Conservation (phyloP, 1,140 invertebrate genomes). For the Drosophila arizonae region DNA sequence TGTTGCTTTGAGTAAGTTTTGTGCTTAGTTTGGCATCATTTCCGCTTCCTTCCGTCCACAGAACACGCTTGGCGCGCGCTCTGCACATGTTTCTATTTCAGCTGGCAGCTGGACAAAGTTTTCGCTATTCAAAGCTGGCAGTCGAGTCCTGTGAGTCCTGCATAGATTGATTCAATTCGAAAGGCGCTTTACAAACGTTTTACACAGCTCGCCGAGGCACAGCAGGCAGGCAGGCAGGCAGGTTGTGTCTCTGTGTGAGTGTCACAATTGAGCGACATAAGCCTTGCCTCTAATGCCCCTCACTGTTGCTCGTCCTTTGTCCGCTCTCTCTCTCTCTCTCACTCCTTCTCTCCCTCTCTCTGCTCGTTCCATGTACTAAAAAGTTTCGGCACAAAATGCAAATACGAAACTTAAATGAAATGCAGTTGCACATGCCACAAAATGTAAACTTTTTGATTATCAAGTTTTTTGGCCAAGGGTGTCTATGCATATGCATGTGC, state of each 20-base stretch:
- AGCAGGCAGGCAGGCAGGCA: neutral
- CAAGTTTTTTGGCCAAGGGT: conserved; percentile 31
- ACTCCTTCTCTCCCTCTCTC: neutral
- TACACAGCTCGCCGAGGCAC: conserved; percentile 18
- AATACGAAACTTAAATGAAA: conserved; percentile 72
- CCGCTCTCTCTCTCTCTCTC: neutral
- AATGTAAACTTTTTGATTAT: conserved; percentile 72
- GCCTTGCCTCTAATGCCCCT: conserved; percentile 18
- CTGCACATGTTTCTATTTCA: neutral
- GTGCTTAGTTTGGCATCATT: conserved; percentile 5
- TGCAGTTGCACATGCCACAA: conserved; percentile 51
- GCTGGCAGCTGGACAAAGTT: conserved; percentile 10
- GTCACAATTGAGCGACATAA: conserved; percentile 34
- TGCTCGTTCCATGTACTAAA: conserved; percentile 13
- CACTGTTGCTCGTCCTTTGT: conserved; percentile 13
- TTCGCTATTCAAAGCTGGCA: conserved; percentile 3
- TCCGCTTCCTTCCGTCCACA: neutral
- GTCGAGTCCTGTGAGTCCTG: conserved; percentile 1
- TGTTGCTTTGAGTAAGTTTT: neutral
- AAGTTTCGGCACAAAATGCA: conserved; percentile 59
- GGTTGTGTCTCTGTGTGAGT: neutral
- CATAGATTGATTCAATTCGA: conserved; percentile 40
- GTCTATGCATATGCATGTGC: neutral
- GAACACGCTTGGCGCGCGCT: neutral
- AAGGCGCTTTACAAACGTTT: conserved; percentile 34